These are phyloP conservation scores for Cydia fagiglandana DNA, from an alignment of 1,140 invertebrate genomes.

Conservation along the genomic window DNA sequence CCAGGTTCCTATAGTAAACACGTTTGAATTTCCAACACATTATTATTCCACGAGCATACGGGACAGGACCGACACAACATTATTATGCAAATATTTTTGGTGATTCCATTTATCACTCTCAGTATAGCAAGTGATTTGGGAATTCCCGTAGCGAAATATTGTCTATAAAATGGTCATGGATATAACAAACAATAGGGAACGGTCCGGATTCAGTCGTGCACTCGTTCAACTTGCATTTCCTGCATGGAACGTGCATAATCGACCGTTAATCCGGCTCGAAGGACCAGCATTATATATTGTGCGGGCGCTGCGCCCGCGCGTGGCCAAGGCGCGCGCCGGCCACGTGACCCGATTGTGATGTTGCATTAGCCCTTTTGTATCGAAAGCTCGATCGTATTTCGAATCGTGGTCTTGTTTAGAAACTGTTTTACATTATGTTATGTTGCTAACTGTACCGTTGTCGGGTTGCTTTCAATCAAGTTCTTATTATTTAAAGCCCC, in stretches of 20 bases:
- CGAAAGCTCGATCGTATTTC: slow-evolving; percentile 36
- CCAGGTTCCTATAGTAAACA: slow-evolving; percentile 11
- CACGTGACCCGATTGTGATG: slow-evolving; percentile 71
- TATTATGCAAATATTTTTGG: slow-evolving; percentile 30
- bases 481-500: not conserved
- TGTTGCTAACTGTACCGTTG: slow-evolving; percentile 17
- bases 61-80: slow-evolving; percentile 24
- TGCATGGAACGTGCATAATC: slow-evolving; percentile 76
- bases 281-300: slow-evolving; percentile 68
- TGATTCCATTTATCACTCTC: slow-evolving; percentile 23
- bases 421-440: slow-evolving; percentile 18
- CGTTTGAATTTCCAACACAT: slow-evolving; percentile 28
- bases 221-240: slow-evolving; percentile 57
- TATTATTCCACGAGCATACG: slow-evolving; percentile 28
- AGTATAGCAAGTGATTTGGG: slow-evolving; percentile 11
- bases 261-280: slow-evolving; percentile 73
- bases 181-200: slow-evolving; percentile 50
- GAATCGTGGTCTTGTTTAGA: slow-evolving; percentile 26
- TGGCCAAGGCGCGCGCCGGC: slow-evolving; percentile 64
- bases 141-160: not conserved
- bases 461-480: slow-evolving; percentile 18
- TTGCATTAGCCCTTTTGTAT: slow-evolving; percentile 67
- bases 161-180: not conserved
- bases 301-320: slow-evolving; percentile 64
- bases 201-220: slow-evolving; percentile 47